Conservation (phyloP, 2,797 vertebrate species). For the Gymnocypris eckloni region DNA sequence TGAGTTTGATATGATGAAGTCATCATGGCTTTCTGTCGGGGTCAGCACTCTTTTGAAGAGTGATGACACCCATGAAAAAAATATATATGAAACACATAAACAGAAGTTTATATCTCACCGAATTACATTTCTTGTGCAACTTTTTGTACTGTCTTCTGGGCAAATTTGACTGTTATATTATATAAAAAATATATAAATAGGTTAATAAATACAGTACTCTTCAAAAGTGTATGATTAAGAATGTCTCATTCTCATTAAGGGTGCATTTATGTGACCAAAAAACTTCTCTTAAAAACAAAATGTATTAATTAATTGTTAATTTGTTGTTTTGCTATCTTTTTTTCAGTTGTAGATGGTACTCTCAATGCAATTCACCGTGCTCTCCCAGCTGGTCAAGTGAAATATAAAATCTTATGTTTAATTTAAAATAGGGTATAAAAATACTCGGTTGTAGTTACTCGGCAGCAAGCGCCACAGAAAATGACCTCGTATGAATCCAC, state of each 20-base stretch:
- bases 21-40: constrained; percentile 72
- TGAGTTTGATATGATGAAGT: constrained; percentile 77
- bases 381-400: neutral
- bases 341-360: neutral
- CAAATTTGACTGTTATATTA: too few relatives aligned
- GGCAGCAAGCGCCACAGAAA: neutral
- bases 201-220: too few relatives aligned
- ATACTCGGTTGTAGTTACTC: neutral
- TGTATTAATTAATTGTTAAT: too few relatives aligned
- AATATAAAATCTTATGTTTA: neutral
- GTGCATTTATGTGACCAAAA: neutral
- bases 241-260: neutral
- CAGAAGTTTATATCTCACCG: constrained; percentile 10
- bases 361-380: too few relatives aligned
- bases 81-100: constrained; percentile 27
- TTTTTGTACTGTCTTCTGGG: neutral
- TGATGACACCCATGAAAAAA: constrained; percentile 56
- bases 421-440: neutral
- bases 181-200: too few relatives aligned
- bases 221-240: neutral
- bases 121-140: neutral
- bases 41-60: constrained; percentile 66
- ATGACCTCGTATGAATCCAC: constrained; percentile 18
- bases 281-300: neutral
- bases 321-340: neutral